These are phyloP conservation scores for Falco biarmicus DNA, from an alignment of 2,797 vertebrate genomes.

Conservation along the genomic window DNA sequence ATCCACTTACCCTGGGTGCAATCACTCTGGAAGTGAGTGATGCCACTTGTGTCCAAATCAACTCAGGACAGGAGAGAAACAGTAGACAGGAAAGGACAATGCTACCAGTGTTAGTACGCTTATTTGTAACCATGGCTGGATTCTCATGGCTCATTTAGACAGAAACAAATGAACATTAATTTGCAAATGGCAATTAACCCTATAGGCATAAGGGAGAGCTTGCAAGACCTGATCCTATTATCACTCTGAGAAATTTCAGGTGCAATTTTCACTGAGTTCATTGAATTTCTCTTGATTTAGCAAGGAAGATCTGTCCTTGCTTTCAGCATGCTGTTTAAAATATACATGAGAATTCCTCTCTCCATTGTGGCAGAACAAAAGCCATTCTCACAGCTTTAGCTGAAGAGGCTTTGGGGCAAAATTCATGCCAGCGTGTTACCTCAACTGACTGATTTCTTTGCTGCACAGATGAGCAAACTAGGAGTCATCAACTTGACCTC, in stretches of 20 bases:
- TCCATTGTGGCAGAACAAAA: constrained; percentile 40
- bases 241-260: background rate
- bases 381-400: background rate
- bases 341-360: constrained; percentile 1
- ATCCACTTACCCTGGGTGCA: background rate
- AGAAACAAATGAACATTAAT: constrained; percentile 9
- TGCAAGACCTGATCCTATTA: background rate
- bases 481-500: constrained; percentile 2
- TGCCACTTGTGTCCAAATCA: background rate
- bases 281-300: background rate
- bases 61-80: background rate
- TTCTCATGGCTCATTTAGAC: background rate
- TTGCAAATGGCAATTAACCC: background rate
- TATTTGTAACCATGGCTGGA: background rate
- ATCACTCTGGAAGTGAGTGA: background rate
- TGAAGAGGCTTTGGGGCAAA: constrained; percentile 19
- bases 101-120: background rate
- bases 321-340: constrained; percentile 29
- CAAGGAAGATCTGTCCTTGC: background rate
- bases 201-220: background rate
- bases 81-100: background rate
- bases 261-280: background rate
- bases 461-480: constrained; percentile 23
- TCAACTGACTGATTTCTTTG: constrained; percentile 19
- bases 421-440: background rate